Evolutionary conservation across 1,140 invertebrate genomes (phyloP).

Genomic region (Metaphire vulgaris): DNA sequence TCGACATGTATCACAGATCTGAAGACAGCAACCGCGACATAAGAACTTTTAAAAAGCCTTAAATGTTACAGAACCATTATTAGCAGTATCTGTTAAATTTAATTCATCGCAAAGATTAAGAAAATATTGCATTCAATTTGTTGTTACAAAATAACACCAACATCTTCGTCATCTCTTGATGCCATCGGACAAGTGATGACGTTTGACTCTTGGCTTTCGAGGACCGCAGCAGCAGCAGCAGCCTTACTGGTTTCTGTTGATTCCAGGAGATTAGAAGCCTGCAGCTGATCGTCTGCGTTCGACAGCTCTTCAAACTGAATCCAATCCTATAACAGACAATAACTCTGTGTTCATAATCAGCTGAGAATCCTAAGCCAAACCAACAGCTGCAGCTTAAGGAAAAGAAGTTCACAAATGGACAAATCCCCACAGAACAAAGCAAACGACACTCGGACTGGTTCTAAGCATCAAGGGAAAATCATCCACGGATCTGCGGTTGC

Average conservation of each 20-base stretch:
- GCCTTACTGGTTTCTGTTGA: not conserved
- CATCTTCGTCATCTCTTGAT: not conserved
- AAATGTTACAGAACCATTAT: not conserved
- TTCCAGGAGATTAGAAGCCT: not conserved
- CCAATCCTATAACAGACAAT: not conserved
- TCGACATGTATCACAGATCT: slow-evolving; percentile 75
- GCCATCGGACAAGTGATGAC: not conserved
- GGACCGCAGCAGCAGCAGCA: not conserved
- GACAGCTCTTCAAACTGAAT: not conserved
- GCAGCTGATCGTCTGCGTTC: not conserved
- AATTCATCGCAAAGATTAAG: not conserved
- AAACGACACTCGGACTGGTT: too few relatives aligned
- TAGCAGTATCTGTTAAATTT: too few relatives aligned
- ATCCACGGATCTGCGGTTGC: too few relatives aligned
- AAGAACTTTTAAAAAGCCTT: not conserved
- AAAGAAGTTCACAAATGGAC: too few relatives aligned
- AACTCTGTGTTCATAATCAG: not conserved
- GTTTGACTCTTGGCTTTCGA: not conserved
- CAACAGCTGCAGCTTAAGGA: too few relatives aligned
- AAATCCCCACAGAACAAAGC: too few relatives aligned
- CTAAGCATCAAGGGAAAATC: too few relatives aligned
- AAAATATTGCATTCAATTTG: too few relatives aligned
- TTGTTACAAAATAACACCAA: not conserved
- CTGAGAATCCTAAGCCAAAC: not conserved
- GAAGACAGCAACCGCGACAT: slow-evolving; percentile 7